A percentile compares a stretch with the other conserved stretches of the same genome.
phyloP scores from a whole-genome alignment of 1,140 invertebrate species.

The Hestina assimilis region DNA sequence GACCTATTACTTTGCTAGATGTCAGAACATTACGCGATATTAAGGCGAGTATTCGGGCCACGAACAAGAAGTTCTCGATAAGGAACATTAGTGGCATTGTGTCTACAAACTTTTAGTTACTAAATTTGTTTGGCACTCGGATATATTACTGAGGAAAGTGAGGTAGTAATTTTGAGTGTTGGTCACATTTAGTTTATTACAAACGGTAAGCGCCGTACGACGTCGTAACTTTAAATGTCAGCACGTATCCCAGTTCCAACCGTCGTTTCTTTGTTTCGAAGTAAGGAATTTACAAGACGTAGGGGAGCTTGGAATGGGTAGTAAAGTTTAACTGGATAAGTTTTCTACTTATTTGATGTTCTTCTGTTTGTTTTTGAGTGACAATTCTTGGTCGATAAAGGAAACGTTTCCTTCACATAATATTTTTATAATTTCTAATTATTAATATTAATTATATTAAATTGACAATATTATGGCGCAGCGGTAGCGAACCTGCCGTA shows the following conservation, averaged over 20 bases:
- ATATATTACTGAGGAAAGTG: background rate
- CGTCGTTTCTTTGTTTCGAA: constrained; percentile 2
- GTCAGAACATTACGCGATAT: constrained; percentile 15
- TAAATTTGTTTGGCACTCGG: background rate
- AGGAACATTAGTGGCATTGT: background rate
- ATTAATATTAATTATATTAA: no score
- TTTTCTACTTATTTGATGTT: background rate
- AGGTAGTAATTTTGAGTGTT: background rate
- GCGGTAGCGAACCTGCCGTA: no score
- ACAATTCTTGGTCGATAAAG: background rate
- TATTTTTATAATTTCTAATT: no score
- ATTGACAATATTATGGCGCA: no score
- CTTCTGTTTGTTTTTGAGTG: background rate
- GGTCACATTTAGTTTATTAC: background rate
- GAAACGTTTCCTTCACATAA: no score
- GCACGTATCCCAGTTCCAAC: background rate
- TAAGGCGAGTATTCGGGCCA: constrained; percentile 1
- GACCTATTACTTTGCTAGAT: constrained; percentile 22
- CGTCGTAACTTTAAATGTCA: constrained; percentile 16
- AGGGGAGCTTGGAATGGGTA: background rate
- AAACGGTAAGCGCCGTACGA: background rate
- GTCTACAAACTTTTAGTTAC: background rate
- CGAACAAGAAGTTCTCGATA: background rate
- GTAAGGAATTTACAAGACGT: background rate
- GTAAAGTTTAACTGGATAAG: constrained; percentile 4